A percentile compares a stretch with the other conserved stretches of the same genome.
Conservation (phyloP, 2,888 invertebrate genomes). For the Scrobipalpa atriplicella region DNA sequence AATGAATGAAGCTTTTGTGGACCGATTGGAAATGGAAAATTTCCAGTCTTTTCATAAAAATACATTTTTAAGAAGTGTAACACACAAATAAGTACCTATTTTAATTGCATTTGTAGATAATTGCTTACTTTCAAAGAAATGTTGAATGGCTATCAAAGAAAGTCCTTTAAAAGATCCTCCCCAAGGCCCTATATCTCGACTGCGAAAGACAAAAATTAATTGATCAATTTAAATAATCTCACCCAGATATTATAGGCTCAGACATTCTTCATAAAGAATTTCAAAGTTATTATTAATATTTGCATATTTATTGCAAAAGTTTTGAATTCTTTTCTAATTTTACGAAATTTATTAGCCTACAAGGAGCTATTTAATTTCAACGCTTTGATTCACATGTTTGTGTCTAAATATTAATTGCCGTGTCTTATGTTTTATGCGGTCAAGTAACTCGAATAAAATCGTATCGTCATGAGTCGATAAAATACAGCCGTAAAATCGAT, state of each 20-base stretch:
- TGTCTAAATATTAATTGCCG: neutral
- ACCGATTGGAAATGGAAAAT: neutral
- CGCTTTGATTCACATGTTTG: neutral
- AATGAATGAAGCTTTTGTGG: constrained; percentile 35
- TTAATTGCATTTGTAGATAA: too few relatives aligned
- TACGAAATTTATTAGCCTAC: neutral
- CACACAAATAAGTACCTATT: too few relatives aligned
- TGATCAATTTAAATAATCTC: constrained; percentile 16
- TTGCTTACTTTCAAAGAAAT: too few relatives aligned
- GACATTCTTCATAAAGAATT: neutral
- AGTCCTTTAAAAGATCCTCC: too few relatives aligned
- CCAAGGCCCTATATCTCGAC: too few relatives aligned
- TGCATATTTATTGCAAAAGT: constrained; percentile 7
- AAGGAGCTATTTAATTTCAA: constrained; percentile 4
- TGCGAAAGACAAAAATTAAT: neutral
- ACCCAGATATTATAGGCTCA: constrained; percentile 7
- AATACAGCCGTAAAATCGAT: constrained; percentile 19
- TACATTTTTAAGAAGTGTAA: too few relatives aligned
- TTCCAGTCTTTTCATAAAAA: too few relatives aligned
- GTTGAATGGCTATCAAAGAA: too few relatives aligned
- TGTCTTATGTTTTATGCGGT: constrained; percentile 14
- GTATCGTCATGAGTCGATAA: constrained; percentile 12
- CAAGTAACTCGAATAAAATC: constrained; percentile 21
- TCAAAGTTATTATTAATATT: constrained; percentile 11
- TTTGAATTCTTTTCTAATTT: constrained; percentile 7